phyloP scores from a whole-genome alignment of 2,888 invertebrate genomes.

The Drosophila peninsularis region DNA sequence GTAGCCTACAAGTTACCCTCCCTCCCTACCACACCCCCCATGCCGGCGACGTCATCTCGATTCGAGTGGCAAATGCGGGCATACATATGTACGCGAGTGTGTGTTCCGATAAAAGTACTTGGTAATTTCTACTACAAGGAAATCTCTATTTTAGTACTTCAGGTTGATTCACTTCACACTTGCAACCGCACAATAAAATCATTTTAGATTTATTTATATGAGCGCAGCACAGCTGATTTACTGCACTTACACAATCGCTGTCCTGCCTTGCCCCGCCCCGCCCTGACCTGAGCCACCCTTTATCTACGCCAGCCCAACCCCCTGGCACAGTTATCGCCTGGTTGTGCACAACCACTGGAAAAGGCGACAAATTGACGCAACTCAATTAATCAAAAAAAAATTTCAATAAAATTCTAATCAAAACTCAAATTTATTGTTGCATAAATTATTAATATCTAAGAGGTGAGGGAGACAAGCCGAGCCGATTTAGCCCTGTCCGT shows the following conservation, averaged over 20 bases:
- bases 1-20: not conserved
- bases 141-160: slow-evolving; percentile 21
- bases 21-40: not conserved
- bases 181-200: slow-evolving; percentile 26
- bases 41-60: not conserved
- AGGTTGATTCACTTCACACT: slow-evolving; percentile 24
- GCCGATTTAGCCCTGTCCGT: too few relatives aligned
- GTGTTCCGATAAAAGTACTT: slow-evolving; percentile 6
- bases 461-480: too few relatives aligned
- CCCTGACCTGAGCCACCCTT: not conserved
- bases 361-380: not conserved
- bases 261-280: too few relatives aligned
- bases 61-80: slow-evolving; percentile 8
- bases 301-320: not conserved
- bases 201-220: slow-evolving; percentile 27
- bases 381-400: not conserved
- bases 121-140: slow-evolving; percentile 6
- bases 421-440: not conserved
- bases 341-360: not conserved
- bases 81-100: not conserved
- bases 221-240: not conserved
- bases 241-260: not conserved
- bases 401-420: not conserved
- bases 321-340: too few relatives aligned
- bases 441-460: too few relatives aligned